phyloP scores from a whole-genome alignment of 1,140 invertebrate species.

The Drosophila subobscura region DNA sequence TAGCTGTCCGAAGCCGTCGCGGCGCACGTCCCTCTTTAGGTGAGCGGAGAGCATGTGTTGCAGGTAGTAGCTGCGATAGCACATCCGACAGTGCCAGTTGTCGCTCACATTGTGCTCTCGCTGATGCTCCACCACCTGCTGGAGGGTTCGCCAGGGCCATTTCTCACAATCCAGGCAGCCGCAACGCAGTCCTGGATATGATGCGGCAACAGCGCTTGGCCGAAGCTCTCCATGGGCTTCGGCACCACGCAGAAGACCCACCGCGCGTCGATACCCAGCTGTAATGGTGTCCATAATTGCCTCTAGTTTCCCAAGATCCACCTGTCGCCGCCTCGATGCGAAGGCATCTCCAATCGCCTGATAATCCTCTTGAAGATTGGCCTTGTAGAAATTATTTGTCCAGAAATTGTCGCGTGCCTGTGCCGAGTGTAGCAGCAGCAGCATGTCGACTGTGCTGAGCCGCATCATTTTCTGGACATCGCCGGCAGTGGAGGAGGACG shows the following conservation, averaged over 20 bases:
- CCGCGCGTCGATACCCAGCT: constrained; percentile 35
- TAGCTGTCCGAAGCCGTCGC: too few species aligned
- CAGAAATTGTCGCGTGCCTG: constrained; percentile 43
- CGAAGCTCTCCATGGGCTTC: constrained; percentile 19
- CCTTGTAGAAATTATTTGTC: constrained; percentile 43
- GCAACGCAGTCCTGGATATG: constrained; percentile 28
- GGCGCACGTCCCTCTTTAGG: neutral
- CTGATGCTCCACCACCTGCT: constrained; percentile 37
- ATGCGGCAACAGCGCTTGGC: neutral
- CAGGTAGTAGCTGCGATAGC: constrained; percentile 43
- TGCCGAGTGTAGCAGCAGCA: constrained; percentile 23
- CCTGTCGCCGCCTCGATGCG: too few species aligned
- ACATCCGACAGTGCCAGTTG: constrained; percentile 47
- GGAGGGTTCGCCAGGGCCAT: constrained; percentile 30
- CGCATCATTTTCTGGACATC: constrained; percentile 51
- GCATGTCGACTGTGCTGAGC: constrained; percentile 35
- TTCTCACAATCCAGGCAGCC: constrained; percentile 15
- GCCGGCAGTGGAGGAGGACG: neutral
- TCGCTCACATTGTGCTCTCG: constrained; percentile 17
- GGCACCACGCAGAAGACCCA: neutral
- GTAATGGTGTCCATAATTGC: constrained; percentile 45
- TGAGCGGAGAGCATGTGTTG: constrained; percentile 40
- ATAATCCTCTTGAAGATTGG: constrained; percentile 27
- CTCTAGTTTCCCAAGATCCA: neutral
- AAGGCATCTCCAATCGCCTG: constrained; percentile 3